Percentiles rank a stretch among this genome's conserved stretches.
Evolutionary conservation across 37 sponge, comb jelly and placozoan genomes (phyloP).

Genomic region (Haliclona indistincta): DNA sequence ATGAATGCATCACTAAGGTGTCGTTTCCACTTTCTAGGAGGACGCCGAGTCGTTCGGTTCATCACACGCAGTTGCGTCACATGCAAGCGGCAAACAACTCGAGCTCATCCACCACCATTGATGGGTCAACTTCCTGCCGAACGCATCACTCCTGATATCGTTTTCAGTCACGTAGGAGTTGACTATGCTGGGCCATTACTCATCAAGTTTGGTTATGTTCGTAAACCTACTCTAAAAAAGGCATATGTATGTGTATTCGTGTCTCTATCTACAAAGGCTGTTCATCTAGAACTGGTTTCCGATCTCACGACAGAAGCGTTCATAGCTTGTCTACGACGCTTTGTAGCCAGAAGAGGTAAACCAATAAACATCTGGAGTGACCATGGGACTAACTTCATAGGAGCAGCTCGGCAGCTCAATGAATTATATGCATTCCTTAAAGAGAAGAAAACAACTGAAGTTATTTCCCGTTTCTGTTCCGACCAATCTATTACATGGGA

Average conservation of each 20-base stretch:
- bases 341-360: conserved; percentile 33
- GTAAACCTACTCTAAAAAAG: conserved; percentile 17
- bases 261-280: conserved; percentile 37
- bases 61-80: conserved; percentile 33
- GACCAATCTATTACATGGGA: conserved; percentile 25
- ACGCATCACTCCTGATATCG: conserved; percentile 16
- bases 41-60: conserved; percentile 18
- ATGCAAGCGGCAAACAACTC: conserved; percentile 22
- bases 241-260: conserved; percentile 42
- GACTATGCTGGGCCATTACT: conserved; percentile 64
- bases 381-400: conserved; percentile 52
- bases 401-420: conserved; percentile 24
- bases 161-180: conserved; percentile 32
- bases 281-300: conserved; percentile 49
- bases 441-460: conserved; percentile 10
- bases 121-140: conserved; percentile 48
- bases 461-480: conserved; percentile 35
- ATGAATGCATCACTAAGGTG: conserved; percentile 11
- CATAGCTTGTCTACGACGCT: conserved; percentile 31
- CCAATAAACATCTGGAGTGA: conserved; percentile 49
- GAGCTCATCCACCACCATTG: conserved; percentile 15
- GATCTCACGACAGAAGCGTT: conserved; percentile 44
- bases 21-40: conserved; percentile 25
- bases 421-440: conserved; percentile 24
- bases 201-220: conserved; percentile 23